A percentile compares a stretch with the other conserved stretches of the same genome.
Evolutionary conservation across 2,113 vertebrate genomes (phyloP).

Genomic region (Dromaius novaehollandiae): DNA sequence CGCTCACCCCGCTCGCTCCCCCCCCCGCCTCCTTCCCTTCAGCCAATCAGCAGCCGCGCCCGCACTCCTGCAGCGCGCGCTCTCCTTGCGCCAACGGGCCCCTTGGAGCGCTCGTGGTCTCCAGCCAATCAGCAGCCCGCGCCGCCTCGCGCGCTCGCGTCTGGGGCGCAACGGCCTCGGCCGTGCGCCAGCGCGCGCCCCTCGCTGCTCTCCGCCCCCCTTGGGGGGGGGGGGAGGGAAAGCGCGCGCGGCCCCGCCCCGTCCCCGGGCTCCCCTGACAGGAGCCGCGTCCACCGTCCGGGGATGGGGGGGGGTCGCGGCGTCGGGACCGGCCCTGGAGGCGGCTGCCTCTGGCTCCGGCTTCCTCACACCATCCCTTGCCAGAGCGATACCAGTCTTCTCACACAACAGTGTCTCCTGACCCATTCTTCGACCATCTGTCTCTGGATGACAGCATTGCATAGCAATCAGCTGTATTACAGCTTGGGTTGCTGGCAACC

Average conservation of each 20-base stretch:
- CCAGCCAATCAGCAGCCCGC: background rate
- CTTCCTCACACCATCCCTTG: background rate
- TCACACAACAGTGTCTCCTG: fast-evolving
- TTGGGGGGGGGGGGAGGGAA: too few relatives aligned
- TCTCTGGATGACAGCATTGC: background rate
- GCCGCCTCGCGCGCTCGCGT: background rate
- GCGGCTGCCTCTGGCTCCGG: background rate
- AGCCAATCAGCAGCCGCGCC: background rate
- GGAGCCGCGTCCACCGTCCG: background rate
- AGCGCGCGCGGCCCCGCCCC: background rate
- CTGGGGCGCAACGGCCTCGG: too few relatives aligned
- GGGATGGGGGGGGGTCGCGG: too few relatives aligned
- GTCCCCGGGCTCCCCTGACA: too few relatives aligned
- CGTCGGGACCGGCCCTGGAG: background rate
- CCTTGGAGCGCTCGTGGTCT: background rate
- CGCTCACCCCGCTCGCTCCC: background rate
- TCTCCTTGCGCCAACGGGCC: background rate
- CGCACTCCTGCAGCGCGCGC: background rate
- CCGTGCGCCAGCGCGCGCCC: background rate
- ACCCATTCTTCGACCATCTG: background rate
- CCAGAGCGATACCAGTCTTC: background rate
- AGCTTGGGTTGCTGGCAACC: background rate
- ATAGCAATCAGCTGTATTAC: fast-evolving
- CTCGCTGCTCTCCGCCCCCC: too few relatives aligned
- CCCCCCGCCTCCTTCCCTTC: background rate